Base-by-base conservation (phyloP, 2,888 invertebrate species). In the Lasioglossum zephyrum region DNA sequence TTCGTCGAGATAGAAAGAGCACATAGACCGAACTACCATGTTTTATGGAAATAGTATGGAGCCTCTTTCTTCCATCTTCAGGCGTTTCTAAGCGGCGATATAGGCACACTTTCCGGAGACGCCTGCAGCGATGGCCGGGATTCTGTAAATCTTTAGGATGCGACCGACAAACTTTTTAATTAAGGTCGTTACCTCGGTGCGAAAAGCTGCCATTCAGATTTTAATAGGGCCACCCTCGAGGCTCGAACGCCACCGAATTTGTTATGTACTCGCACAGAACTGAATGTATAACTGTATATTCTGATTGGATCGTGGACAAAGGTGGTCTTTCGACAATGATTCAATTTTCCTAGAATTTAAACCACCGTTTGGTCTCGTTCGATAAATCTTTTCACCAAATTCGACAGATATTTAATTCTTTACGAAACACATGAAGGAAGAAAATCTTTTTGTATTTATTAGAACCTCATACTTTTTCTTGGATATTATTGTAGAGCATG, bases 151-250 rank as follows among this genome's bases (percentile, higher is more conserved):
- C 79, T 73, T 60, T 41, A 70, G 76, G 81, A 85, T 75, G 81
- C 75, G 72, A 85, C 75, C 78, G 82, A 81, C 73, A 78, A 91
- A 89, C 86, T 91, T 91, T 85, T 85, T 91, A 91, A 91, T 91
- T 91, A 89, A 89, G 84, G 73, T 85, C 86, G 87, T 91, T 90
- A 86, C 75, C 80, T 73, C 74, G 74, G 57, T 73, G 57, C 57
- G 77, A 77, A 83, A 26, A 72, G 73, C 69, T 57, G 44, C 70
- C 49, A 85, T 87, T 88, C 85, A 82, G 72, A 80, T 87, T 88
- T 90, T 87, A 87, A 87, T 88, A 85, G 84, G 44, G 70, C 79
- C n/a, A 78, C 79, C 77, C 84, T 57, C 63, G 77, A 80, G 53
- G 53, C 53, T 53, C 22, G 53, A 53, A 53, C 22, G 81, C 73